phyloP scores from a whole-genome alignment of 2,797 vertebrate species.

The Fistularia tabacaria region DNA sequence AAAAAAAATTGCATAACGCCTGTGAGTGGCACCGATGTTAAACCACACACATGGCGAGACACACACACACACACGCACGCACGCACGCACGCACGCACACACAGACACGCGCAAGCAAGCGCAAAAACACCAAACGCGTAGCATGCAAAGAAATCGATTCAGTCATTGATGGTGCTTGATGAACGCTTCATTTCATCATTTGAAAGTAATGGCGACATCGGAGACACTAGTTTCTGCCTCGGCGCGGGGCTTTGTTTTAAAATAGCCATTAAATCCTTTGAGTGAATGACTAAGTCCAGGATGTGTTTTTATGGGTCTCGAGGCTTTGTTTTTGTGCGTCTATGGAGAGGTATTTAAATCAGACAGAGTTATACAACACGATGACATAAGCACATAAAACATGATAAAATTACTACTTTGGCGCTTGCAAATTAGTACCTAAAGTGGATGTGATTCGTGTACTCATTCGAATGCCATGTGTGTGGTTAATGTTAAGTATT shows the following conservation, averaged over 20 bases:
- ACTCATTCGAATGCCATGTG: too few species aligned
- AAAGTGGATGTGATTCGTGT: too few species aligned
- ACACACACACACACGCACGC: slow-evolving; percentile 2
- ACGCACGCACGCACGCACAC: too few species aligned
- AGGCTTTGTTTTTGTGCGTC: slow-evolving; percentile 17
- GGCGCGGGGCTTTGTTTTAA: slow-evolving; percentile 24
- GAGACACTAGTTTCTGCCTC: slow-evolving; percentile 8
- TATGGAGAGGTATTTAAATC: slow-evolving; percentile 7
- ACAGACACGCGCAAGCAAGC: background rate
- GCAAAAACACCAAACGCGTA: slow-evolving; percentile 13
- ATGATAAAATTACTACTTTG: background rate
- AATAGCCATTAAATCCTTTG: slow-evolving; percentile 30
- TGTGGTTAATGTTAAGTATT: too few species aligned
- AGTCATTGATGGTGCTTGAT: slow-evolving; percentile 19
- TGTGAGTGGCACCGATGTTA: slow-evolving; percentile 1
- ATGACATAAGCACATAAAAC: background rate
- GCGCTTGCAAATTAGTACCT: background rate
- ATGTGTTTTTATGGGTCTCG: slow-evolving; percentile 20
- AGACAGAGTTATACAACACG: slow-evolving; percentile 37
- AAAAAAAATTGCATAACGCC: slow-evolving; percentile 38
- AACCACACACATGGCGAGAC: slow-evolving; percentile 7
- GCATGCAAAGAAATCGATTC: slow-evolving; percentile 29
- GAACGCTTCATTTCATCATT: slow-evolving; percentile 22
- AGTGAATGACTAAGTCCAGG: slow-evolving; percentile 14
- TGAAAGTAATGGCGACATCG: slow-evolving; percentile 22